A percentile compares a stretch with the other conserved stretches of the same genome.
These are phyloP conservation scores for Trachelus iudaicus DNA, from an alignment of 2,888 invertebrate genomes.

Conservation along the genomic window DNA sequence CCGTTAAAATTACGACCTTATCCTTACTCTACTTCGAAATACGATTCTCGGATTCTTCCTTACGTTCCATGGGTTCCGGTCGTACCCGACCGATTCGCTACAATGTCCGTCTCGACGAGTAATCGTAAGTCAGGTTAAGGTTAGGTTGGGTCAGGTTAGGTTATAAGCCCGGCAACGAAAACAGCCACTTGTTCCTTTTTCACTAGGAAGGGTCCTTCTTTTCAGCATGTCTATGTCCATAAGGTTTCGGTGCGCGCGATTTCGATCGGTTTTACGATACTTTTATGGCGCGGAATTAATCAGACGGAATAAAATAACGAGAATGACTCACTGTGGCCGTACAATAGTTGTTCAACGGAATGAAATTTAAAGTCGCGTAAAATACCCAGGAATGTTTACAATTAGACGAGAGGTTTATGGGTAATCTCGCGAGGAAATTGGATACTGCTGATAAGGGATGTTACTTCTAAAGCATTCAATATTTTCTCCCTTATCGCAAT, in stretches of 20 bases:
- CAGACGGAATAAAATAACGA: conserved; percentile 51
- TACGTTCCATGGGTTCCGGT: background rate
- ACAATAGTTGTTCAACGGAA: background rate
- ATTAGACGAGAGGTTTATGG: conserved; percentile 32
- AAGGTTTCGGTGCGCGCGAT: conserved; percentile 19
- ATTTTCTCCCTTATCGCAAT: background rate
- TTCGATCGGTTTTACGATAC: conserved; percentile 42
- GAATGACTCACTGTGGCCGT: conserved; percentile 30
- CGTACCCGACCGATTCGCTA: conserved; percentile 4
- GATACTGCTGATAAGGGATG: background rate
- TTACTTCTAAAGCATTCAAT: background rate
- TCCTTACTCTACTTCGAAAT: conserved; percentile 26
- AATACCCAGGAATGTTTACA: conserved; percentile 42
- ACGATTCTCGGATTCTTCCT: conserved; percentile 1
- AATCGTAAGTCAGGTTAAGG: background rate
- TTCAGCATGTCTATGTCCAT: background rate
- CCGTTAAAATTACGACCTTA: conserved; percentile 50
- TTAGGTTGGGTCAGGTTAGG: background rate
- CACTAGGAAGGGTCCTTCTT: conserved; percentile 2
- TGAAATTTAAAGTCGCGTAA: conserved; percentile 40
- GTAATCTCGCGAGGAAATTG: conserved; percentile 18
- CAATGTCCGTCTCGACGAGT: conserved; percentile 3
- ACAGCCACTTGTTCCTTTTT: conserved; percentile 1
- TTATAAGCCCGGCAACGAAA: background rate
- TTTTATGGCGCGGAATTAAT: conserved; percentile 54